A percentile compares a stretch with the other conserved stretches of the same genome.
phyloP scores from a whole-genome alignment of 2,888 invertebrate genomes.

The Desoria tigrina region DNA sequence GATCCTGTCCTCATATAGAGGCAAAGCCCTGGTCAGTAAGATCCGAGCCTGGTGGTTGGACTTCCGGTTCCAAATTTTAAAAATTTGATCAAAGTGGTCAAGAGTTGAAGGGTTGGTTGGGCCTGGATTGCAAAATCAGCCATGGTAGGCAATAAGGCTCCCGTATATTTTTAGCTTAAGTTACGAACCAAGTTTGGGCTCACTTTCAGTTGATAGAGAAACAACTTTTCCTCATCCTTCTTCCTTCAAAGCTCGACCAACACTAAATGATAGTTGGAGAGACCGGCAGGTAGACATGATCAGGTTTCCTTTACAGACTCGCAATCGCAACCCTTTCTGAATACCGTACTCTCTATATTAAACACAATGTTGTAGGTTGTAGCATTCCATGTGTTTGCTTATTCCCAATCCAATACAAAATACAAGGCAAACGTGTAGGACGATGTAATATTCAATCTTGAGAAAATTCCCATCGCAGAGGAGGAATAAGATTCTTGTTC shows the following conservation, averaged over 20 bases:
- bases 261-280: slow-evolving; percentile 11
- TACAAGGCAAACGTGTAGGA: no score
- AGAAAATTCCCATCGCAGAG: no score
- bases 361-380: no score
- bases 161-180: background rate
- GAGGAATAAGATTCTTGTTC: no score
- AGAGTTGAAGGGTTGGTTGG: background rate
- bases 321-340: background rate
- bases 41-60: background rate
- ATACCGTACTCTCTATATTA: background rate
- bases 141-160: background rate
- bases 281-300: slow-evolving; percentile 22
- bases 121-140: background rate
- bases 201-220: no score
- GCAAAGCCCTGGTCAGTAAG: no score
- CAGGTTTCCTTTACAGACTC: background rate
- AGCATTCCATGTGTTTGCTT: no score
- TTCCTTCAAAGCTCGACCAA: slow-evolving; percentile 7
- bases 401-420: no score
- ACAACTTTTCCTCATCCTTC: background rate
- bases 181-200: no score
- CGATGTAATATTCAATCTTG: no score
- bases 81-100: background rate
- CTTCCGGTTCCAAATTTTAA: slow-evolving; percentile 5
- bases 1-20: no score